These are phyloP conservation scores for Anguilla obscura DNA, from an alignment of 2,797 vertebrate species.

Conservation along the genomic window DNA sequence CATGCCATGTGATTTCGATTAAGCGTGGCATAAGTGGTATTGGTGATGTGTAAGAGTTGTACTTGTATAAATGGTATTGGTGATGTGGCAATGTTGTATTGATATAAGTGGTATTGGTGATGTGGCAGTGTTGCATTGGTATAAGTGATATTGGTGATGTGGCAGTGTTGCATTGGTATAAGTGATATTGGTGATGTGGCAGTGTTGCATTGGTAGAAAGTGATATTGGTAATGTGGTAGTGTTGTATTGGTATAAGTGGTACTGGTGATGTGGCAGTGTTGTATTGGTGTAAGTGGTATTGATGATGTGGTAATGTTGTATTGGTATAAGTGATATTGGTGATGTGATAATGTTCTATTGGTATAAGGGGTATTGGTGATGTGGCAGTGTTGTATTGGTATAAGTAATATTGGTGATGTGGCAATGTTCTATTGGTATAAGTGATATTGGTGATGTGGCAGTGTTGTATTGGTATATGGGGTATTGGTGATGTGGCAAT, in stretches of 20 bases:
- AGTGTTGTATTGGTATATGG: too few relatives aligned
- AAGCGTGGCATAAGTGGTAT: too few relatives aligned
- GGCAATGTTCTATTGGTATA: neutral
- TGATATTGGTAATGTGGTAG: neutral
- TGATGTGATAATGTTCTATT: too few relatives aligned
- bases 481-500: neutral
- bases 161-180: neutral
- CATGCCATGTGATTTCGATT: too few relatives aligned
- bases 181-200: neutral
- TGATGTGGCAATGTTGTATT: too few relatives aligned
- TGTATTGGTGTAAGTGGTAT: neutral
- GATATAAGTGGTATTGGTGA: too few relatives aligned
- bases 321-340: too few relatives aligned
- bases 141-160: neutral
- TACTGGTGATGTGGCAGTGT: neutral
- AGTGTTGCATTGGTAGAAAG: neutral
- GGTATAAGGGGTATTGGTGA: neutral
- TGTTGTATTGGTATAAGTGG: neutral
- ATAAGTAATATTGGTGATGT: neutral
- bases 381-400: neutral
- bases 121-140: neutral
- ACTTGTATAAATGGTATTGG: neutral
- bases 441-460: neutral
- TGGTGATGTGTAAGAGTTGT: neutral
- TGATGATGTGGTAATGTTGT: neutral